Evolutionary conservation across 2,113 vertebrate genomes (phyloP), one percentile per base, ranked within the genome.

Genomic region (Bufo bufo): DNA sequence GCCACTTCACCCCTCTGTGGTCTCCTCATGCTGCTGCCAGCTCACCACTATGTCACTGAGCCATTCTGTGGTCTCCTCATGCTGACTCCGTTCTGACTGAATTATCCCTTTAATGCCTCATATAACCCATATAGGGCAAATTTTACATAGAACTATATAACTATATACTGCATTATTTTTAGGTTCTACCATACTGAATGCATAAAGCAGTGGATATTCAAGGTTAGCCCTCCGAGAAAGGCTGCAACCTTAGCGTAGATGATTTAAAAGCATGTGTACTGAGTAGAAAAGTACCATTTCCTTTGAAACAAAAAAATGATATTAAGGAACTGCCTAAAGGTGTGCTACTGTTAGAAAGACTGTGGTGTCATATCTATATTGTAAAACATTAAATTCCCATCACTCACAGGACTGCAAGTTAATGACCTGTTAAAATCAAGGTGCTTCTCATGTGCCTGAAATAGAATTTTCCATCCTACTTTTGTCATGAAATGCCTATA

Each of bases 361-460:
- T 65, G 13, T 78, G 85, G 75, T 86, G 75, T 86, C 77, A 81
- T 87, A 65, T 88, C 87, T 83, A 61, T 77, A 74, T 77, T 88
- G 87, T 77, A 88, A 74, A 77, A 78, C 82, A 89, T 78, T 84
- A 89, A 84, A 84, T 77, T 78, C 82, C 17, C 72, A 84, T 84
- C 81, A 89, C 78, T 83, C 87, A 89, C 17, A 78, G 74, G 56
- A 77, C 82, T 78, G 72, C 72, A 84, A 89, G 87, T 84, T 84
- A 89, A 89, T 89, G 82, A 49, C 74, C 72, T 84, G 87, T 77
- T 84, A 84, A 89, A 88, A 83, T 83, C 87, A 88, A 84, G 87
- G 87, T 84, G 87, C 81, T 88, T 77, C 72, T 83, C 33, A 6
- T 77, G 81, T 84, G 71, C n/a, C 33, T 77, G 77, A 84, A 84